Base-by-base conservation (phyloP, 2,113 vertebrate species). In the Dendropsophus ebraccatus region DNA sequence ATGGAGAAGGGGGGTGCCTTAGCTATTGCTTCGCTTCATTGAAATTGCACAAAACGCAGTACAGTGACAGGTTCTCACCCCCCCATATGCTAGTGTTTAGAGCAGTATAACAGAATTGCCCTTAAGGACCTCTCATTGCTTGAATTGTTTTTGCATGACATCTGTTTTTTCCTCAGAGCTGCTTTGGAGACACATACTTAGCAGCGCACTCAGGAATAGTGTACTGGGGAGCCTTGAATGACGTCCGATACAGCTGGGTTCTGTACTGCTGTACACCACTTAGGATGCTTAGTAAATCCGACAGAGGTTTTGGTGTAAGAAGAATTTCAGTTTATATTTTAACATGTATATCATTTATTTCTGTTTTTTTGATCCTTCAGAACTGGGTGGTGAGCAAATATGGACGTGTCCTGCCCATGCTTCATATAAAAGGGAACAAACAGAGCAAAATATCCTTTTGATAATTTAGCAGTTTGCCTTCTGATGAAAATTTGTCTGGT, bases 321-420 rank as follows among this genome's bases (percentile, higher is more conserved):
- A 45, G 1, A 47, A 19, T 35, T 78, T 78, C 7, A 58, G 30
- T 41, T 54, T 79, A 14, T 62, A 10, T n/a, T n/a, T n/a, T n/a
- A n/a, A n/a, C n/a, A n/a, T n/a, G n/a, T n/a, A n/a, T n/a, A n/a
- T n/a, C n/a, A n/a, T n/a, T n/a, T n/a, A 54, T 23, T 0, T 82
- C n/a, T 28, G 32, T 58, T 56, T 60, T 60, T 32, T 41, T 78
- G 84, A 79, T 62, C 73, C 92, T 92, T 81, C 87, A 99, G 98
- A 94, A 98, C 87, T 99, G 98, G 98, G 94, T 99, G 85, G 97
- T 99, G 84, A 96, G 96, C 92, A 99, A 99, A 91, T 99, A 97
- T 7, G 97, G 98, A 54, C 94, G 97, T 87, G 96, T 99, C 7
- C 94, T 99, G 74, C 98, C 98, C 62, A 62, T 99, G 72, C 91